phyloP scores from a whole-genome alignment of 2,113 vertebrate genomes.

The Butorides virescens region DNA sequence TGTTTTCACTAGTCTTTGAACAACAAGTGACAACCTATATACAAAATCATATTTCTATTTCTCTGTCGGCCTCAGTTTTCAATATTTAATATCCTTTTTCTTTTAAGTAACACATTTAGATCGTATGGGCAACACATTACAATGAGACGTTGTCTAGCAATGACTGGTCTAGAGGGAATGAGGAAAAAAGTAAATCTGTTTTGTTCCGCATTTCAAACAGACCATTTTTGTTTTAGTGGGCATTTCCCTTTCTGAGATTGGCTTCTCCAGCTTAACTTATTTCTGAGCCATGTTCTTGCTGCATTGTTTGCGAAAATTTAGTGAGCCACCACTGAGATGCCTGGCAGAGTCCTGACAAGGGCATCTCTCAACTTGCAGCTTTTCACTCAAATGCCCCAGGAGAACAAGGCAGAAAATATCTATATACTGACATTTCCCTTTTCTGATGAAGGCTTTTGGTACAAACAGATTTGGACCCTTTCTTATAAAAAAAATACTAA shows the following conservation, averaged over 20 bases:
- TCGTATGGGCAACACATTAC: not conserved
- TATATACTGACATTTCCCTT: not conserved
- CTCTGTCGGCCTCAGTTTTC: not conserved
- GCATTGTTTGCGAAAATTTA: not conserved
- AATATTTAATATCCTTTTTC: not conserved
- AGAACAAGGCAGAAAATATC: not conserved
- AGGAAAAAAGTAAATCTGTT: not conserved
- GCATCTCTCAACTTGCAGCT: not conserved
- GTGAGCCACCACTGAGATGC: not conserved
- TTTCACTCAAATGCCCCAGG: not conserved
- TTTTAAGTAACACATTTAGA: not conserved
- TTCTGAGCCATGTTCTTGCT: not conserved
- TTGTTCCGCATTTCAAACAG: not conserved
- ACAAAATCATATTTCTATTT: not conserved
- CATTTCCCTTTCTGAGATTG: not conserved
- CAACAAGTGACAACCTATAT: not conserved
- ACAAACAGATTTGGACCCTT: not conserved
- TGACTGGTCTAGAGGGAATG: not conserved
- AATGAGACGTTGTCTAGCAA: not conserved
- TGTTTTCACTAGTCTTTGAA: not conserved
- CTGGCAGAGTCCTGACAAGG: not conserved
- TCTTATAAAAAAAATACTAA: not conserved
- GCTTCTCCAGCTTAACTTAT: not conserved
- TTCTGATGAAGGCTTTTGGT: not conserved
- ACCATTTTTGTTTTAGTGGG: not conserved